Base-by-base conservation (phyloP, 2,113 vertebrate species). In the Engraulis encrasicolus region DNA sequence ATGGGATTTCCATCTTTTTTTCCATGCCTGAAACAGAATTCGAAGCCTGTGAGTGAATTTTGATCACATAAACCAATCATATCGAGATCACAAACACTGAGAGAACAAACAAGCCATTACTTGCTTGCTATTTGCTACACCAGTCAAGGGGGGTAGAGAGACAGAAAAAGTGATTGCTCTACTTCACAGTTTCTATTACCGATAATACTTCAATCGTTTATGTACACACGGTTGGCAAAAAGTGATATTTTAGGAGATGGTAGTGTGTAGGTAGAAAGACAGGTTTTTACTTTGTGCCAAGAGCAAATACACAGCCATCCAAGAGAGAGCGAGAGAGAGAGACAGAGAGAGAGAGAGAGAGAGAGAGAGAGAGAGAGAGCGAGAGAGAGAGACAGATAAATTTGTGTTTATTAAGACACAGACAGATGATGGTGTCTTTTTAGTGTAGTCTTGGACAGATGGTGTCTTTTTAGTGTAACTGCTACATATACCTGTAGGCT, bases 1-100 rank as follows among this genome's bases (percentile, higher is more conserved):
- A 74, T 74, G 66, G 66, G 66, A 74, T 74, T 74, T 74, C 66
- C 23, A 34, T 74, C 14, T 34, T 4, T 74, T 74, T 74, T 14
- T 74, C 34, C 19, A 17, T 54, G 52, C 19, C 52, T 54, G 52
- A 31, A 31, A 74, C 66, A 34, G 66, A 15, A 74, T 4, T 71
- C 27, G 23, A 12, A 71, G 61, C 61, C n/a, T n/a, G n/a, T n/a
- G n/a, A 34, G 61, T 74, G 66, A 34, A 74, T 74, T 74, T 74
- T 74, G 23, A 74, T 74, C 66, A 74, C 66, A 74, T n/a, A 12
- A 31, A 71, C 23, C 61, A 71, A 71, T 71, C 23, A 74, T 74
- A 74, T 74, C 9, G 12, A 74, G 66, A 74, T 74, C 66, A 74
- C 66, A 74, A 14, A 14, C 66, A 34, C 66, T n/a, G n/a, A 36